These are phyloP conservation scores for Microchrysa polita DNA, from an alignment of 2,888 invertebrate species.

Conservation along the genomic window DNA sequence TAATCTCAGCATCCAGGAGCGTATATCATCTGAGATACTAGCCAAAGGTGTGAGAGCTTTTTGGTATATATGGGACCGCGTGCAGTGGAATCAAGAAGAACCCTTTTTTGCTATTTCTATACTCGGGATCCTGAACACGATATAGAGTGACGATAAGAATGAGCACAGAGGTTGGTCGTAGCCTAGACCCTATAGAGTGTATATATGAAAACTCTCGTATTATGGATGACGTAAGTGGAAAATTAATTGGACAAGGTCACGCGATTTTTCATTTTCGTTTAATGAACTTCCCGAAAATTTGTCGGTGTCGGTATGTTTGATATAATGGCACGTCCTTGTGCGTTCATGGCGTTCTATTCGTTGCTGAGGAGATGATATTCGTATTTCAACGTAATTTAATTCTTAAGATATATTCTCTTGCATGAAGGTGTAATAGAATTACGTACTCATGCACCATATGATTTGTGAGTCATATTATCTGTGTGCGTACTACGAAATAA, in stretches of 20 bases:
- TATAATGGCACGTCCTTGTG: slow-evolving; percentile 2
- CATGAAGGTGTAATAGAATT: background rate
- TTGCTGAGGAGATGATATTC: slow-evolving; percentile 36
- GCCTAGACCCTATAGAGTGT: background rate
- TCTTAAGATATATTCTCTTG: slow-evolving; percentile 6
- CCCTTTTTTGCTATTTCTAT: slow-evolving; percentile 17
- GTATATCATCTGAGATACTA: slow-evolving; percentile 24
- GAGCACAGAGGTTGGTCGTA: no score
- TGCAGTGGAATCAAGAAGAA: slow-evolving; percentile 2
- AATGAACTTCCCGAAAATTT: slow-evolving; percentile 40
- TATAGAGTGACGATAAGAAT: background rate
- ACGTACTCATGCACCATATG: no score
- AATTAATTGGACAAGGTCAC: slow-evolving; percentile 54
- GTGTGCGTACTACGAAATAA: no score
- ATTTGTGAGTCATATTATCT: no score
- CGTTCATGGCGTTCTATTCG: background rate
- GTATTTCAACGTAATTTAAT: slow-evolving; percentile 52
- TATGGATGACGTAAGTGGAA: slow-evolving; percentile 47
- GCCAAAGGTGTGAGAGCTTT: slow-evolving; percentile 28
- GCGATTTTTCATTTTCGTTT: slow-evolving; percentile 49
- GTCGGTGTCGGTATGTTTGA: slow-evolving; percentile 18
- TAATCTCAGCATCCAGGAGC: slow-evolving; percentile 40
- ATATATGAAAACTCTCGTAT: slow-evolving; percentile 19
- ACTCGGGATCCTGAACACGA: slow-evolving; percentile 8
- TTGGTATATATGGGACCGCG: no score